Evolutionary conservation across 2,797 vertebrate species (phyloP).

Genomic region (Peromyscus attwateri): DNA sequence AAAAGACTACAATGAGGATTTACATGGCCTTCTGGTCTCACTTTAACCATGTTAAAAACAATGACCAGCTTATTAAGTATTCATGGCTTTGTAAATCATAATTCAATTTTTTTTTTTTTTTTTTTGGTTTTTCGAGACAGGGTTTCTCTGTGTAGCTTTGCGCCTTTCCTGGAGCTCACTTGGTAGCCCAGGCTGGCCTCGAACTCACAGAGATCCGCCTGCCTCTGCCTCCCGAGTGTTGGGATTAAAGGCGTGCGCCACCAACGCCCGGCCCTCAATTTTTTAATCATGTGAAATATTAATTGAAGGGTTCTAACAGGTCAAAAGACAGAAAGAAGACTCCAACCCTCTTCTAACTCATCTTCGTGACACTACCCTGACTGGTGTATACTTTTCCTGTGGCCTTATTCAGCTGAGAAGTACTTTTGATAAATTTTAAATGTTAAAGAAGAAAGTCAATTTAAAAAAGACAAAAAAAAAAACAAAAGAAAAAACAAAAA

Average conservation of each 20-base stretch:
- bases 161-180: too few species aligned
- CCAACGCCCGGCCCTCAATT: too few species aligned
- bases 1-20: neutral
- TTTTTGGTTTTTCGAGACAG: too few species aligned
- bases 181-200: too few species aligned
- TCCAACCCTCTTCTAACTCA: constrained; percentile 32
- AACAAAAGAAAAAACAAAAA: neutral
- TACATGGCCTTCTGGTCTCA: neutral
- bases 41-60: neutral
- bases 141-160: too few species aligned
- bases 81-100: constrained; percentile 27
- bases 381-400: neutral
- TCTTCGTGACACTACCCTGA: neutral
- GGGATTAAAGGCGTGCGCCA: too few species aligned
- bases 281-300: constrained; percentile 59
- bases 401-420: neutral
- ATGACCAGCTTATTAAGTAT: constrained; percentile 3
- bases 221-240: too few species aligned
- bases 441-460: constrained; percentile 39
- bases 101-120: constrained; percentile 63
- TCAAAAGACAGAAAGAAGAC: constrained; percentile 56
- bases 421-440: constrained; percentile 65
- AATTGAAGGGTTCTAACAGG: constrained; percentile 64
- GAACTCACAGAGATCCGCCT: too few species aligned
- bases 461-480: neutral